phyloP scores from a whole-genome alignment of 2,113 vertebrate genomes.

The Fregetta grallaria region DNA sequence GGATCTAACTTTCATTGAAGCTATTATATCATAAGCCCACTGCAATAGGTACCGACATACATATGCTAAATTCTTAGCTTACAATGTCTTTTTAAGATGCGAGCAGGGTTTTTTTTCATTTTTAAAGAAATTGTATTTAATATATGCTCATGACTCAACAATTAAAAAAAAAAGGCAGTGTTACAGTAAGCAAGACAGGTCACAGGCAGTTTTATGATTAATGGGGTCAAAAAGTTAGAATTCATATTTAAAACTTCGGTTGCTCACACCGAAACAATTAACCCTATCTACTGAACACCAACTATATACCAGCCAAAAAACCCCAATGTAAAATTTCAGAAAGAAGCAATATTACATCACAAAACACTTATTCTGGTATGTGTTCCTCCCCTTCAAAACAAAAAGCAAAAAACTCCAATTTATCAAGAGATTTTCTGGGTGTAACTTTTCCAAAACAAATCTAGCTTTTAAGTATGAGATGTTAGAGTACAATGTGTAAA shows the following conservation, averaged over 20 bases:
- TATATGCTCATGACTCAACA: slow-evolving; percentile 27
- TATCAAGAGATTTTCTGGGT: neutral
- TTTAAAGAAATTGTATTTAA: neutral
- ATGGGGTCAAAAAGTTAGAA: slow-evolving; percentile 19
- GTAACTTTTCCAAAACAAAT: neutral
- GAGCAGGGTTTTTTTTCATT: neutral
- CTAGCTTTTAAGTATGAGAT: neutral
- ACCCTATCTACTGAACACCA: neutral
- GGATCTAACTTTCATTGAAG: neutral
- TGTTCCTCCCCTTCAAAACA: neutral
- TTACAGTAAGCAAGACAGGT: slow-evolving; percentile 10
- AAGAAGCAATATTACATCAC: neutral
- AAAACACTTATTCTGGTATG: neutral
- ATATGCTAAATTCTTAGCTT: neutral
- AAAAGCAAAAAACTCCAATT: neutral
- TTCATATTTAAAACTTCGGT: neutral
- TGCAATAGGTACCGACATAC: neutral
- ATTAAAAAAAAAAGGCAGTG: neutral
- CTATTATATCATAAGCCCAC: neutral
- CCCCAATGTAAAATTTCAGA: neutral
- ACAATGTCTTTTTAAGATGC: neutral
- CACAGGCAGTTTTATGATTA: slow-evolving; percentile 29
- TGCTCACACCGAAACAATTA: slow-evolving; percentile 19
- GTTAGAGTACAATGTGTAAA: neutral
- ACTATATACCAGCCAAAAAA: neutral